Base-by-base conservation (phyloP, 2,888 invertebrate species). In the Colostygia pectinataria region DNA sequence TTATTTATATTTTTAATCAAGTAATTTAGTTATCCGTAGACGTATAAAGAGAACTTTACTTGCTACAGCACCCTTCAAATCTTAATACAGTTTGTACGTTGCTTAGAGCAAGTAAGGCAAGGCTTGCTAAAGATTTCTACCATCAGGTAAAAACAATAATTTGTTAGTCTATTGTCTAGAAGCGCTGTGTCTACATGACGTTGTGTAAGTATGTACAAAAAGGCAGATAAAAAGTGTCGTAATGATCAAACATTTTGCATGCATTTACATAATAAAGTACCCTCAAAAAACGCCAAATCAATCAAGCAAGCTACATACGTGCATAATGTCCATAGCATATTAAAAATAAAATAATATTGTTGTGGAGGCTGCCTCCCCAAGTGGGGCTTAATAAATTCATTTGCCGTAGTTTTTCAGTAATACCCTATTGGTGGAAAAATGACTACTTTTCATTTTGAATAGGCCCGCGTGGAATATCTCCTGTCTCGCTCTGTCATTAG, bases 351-450 rank as follows among this genome's bases (percentile, higher is more conserved):
- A 79, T 80, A 76, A 74, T 76, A 72, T 73, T 70, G 74, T 70
- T 67, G 68, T 65, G 65, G 74, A 65, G 68, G 66, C 47, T 53
- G 55, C 68, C 58, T 52, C 67, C 65, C 55, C 57, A 33, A 46
- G 72, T 20, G 65, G 68, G 74, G 73, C 68, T 79, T 86, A 86
- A 86, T 89, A 87, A 85, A 85, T 87, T 87, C 83, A 88, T 88
- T 85, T 85, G 81, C 71, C 64, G 77, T 87, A 89, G 88, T 89
- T 88, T 89, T 88, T 89, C 87, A 76, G 87, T 89, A 88, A 88
- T 89, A 77, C 77, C 68, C 85, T 72, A 89, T 89, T 89, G 89
- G 89, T 83, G 81, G 85, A 89, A 87, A 89, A 89, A 89, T 86
- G 79, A 77, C 78, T 81, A 80, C 81, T 86, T 83, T 81, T 82